Evolutionary conservation across 2,888 invertebrate genomes (phyloP).

Genomic region (Trichogramma dendrolimi): DNA sequence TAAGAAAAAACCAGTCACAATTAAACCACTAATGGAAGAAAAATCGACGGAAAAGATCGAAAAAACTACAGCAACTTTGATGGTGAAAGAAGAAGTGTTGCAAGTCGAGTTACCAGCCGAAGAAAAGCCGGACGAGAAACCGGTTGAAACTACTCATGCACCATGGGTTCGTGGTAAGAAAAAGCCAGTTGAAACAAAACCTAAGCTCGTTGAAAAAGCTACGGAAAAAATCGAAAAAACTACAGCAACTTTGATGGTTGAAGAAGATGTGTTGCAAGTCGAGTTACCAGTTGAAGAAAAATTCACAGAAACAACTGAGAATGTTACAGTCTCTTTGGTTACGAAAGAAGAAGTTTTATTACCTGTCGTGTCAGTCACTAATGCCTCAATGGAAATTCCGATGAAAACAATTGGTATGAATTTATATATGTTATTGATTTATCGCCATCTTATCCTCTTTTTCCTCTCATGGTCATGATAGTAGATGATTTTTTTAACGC

Average conservation of each 20-base stretch:
- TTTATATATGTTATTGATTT: no score
- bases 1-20: no score
- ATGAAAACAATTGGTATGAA: constrained; percentile 31
- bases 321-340: constrained; percentile 33
- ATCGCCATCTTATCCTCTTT: no score
- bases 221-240: constrained; percentile 56
- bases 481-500: no score
- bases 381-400: constrained; percentile 35
- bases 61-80: constrained; percentile 13
- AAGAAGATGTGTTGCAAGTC: neutral
- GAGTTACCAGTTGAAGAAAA: constrained; percentile 15
- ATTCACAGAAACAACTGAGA: constrained; percentile 13
- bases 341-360: constrained; percentile 28
- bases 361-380: constrained; percentile 19
- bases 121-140: neutral
- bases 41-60: constrained; percentile 18
- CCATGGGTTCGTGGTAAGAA: constrained; percentile 39
- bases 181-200: constrained; percentile 36
- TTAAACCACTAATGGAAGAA: neutral
- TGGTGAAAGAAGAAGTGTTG: neutral
- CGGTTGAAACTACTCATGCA: constrained; percentile 12
- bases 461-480: no score
- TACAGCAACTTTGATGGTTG: constrained; percentile 50
- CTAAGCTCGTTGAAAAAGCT: constrained; percentile 45
- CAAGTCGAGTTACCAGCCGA: neutral